Percentiles rank a stretch among this genome's conserved stretches.
Evolutionary conservation across 2,888 invertebrate species (phyloP).

Genomic region (Chaetoderma sp.): DNA sequence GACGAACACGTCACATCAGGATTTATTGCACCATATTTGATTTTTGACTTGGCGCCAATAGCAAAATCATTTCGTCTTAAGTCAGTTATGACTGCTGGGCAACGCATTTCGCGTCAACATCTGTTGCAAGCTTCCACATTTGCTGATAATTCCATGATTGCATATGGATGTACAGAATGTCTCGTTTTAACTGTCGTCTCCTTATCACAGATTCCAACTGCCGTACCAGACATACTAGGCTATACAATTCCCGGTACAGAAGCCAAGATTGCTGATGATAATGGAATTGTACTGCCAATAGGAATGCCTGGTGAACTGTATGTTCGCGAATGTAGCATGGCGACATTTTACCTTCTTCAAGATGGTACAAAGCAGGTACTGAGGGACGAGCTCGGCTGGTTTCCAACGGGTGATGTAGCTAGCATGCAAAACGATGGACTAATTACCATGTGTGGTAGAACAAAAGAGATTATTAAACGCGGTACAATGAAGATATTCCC

Average conservation of each 20-base stretch:
- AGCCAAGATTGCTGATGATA: conserved; percentile 1
- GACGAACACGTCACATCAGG: neutral
- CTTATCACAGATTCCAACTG: neutral
- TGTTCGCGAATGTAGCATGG: neutral
- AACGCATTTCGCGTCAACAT: neutral
- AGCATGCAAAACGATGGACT: neutral
- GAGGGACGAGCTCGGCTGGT: neutral
- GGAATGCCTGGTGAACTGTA: conserved; percentile 7
- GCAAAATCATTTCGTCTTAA: neutral
- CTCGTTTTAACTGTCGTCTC: neutral
- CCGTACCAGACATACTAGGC: neutral
- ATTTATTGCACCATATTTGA: neutral
- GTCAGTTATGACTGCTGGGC: neutral
- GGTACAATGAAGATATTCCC: conserved; percentile 1
- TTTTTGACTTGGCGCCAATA: neutral
- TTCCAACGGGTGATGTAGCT: neutral
- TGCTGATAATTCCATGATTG: neutral
- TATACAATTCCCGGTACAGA: neutral
- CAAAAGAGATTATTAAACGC: neutral
- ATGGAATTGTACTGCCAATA: conserved; percentile 1
- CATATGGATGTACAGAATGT: neutral
- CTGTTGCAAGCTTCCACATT: neutral
- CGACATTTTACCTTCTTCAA: neutral
- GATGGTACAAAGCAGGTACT: neutral
- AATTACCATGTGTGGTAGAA: neutral